Evolutionary conservation across 2,888 invertebrate genomes (phyloP), one percentile per base, ranked within the genome.

Genomic region (Encarsia formosa): DNA sequence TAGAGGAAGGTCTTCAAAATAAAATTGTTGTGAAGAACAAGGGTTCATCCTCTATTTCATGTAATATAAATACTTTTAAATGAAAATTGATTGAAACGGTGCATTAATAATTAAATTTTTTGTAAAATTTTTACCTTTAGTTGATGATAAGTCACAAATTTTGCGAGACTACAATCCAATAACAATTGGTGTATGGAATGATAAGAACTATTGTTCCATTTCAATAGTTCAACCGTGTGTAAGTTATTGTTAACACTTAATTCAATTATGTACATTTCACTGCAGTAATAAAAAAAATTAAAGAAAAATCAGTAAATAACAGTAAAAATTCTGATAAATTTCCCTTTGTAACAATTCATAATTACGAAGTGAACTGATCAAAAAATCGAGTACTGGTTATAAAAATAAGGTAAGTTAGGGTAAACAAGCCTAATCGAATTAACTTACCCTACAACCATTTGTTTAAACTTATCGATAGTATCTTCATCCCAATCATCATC

Each of bases 1-100:
- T 2, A 67, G 47, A 61, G 74, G 3, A 65, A 77, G 52, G 59
- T 74, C 38, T 73, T 78, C 59, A 57, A 63, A 22, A 66, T 57
- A 59, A 65, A 72, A 49, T 54, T 58, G 49, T 65, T 61, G 60
- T 57, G 66, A 22, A 65, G 62, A 69, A 9, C 53, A 43, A 16
- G 64, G 64, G 59, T 65, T 66, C 3, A 52, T 54, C 45, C 59
- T 58, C 70, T 71, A 51, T 34, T n/a, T 26, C 6, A n/a, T n/a
- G 26, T 6, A 6, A 26, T 8, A 11, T 6, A 26, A 26, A 26
- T 26, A 8, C 26, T 26, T 6, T 26, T 26, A 26, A 11, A 8
- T 8, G 6, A 11, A 11, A 26, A 11, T 26, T 26, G 6, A 26
- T 11, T 26, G 11, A 6, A 11, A 26, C 26, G 11, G 26, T 8